phyloP scores from a whole-genome alignment of 2,113 vertebrate species.

The Pelusios castaneus region DNA sequence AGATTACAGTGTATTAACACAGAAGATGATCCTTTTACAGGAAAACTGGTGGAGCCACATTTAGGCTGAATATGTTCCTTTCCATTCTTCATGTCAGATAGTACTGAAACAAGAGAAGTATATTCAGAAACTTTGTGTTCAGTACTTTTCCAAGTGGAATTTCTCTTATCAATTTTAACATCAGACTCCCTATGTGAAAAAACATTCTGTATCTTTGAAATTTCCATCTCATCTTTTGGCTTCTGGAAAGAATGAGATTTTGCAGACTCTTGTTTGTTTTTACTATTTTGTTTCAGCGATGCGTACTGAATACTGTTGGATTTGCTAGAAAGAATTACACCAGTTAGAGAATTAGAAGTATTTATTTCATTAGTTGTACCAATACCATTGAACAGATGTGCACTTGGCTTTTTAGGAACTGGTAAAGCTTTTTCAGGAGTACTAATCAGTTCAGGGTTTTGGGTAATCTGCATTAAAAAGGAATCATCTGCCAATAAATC shows the following conservation, averaged over 20 bases:
- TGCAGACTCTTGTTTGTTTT: neutral
- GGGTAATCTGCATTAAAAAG: constrained; percentile 81
- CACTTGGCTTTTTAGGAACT: neutral
- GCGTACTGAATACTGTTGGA: constrained; percentile 38
- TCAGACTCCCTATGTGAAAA: constrained; percentile 53
- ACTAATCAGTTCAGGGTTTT: constrained; percentile 74
- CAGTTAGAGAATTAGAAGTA: neutral
- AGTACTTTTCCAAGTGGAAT: constrained; percentile 19
- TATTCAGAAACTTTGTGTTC: constrained; percentile 27
- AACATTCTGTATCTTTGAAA: constrained; percentile 48
- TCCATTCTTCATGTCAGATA: constrained; percentile 20
- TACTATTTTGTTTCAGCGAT: constrained; percentile 36
- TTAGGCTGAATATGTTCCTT: constrained; percentile 33
- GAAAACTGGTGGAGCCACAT: neutral
- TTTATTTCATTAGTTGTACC: neutral
- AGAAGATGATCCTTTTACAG: constrained; percentile 20
- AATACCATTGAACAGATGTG: constrained; percentile 56
- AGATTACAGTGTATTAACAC: neutral
- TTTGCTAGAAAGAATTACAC: neutral
- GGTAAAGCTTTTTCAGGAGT: constrained; percentile 15
- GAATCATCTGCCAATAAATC: constrained; percentile 85
- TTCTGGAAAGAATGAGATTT: constrained; percentile 32
- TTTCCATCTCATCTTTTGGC: neutral
- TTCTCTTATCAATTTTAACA: constrained; percentile 48
- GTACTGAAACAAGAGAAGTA: neutral